Conservation (phyloP, 2,888 invertebrate species). For the Acrobasis suavella region DNA sequence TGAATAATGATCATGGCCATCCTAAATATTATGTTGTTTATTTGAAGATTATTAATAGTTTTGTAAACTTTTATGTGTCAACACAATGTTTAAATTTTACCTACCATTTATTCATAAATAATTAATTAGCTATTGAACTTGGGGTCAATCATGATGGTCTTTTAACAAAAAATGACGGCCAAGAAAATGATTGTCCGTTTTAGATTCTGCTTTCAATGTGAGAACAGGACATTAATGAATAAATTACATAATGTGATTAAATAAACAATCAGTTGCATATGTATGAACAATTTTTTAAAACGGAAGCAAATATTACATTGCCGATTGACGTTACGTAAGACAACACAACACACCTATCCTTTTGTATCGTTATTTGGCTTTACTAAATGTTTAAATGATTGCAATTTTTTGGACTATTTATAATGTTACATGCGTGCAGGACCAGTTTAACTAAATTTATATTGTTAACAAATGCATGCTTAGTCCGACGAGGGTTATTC, state of each 20-base stretch:
- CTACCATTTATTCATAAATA: conserved; percentile 32
- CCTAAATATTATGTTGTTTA: conserved; percentile 47
- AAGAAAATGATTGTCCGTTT: conserved; percentile 5
- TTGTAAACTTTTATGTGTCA: conserved; percentile 39
- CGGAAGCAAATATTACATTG: conserved; percentile 14
- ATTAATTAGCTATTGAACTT: conserved; percentile 23
- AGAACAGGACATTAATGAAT: conserved; percentile 6
- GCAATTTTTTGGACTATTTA: background rate
- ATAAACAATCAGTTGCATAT: conserved; percentile 12
- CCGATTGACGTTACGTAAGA: conserved; percentile 11
- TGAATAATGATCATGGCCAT: conserved; percentile 62
- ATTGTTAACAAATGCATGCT: background rate
- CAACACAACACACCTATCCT: background rate
- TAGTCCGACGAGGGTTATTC: background rate
- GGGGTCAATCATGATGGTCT: conserved; percentile 14
- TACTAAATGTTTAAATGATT: background rate
- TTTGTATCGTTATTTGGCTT: background rate
- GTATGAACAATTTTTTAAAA: conserved; percentile 6
- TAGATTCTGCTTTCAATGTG: background rate
- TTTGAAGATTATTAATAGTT: conserved; percentile 41
- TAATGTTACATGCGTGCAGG: background rate
- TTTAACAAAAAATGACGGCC: conserved; percentile 14
- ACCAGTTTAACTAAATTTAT: background rate
- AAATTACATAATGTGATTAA: conserved; percentile 9
- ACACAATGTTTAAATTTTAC: conserved; percentile 38